Base-by-base conservation (phyloP, 2,113 vertebrate genomes). In the Labeo rohita region DNA sequence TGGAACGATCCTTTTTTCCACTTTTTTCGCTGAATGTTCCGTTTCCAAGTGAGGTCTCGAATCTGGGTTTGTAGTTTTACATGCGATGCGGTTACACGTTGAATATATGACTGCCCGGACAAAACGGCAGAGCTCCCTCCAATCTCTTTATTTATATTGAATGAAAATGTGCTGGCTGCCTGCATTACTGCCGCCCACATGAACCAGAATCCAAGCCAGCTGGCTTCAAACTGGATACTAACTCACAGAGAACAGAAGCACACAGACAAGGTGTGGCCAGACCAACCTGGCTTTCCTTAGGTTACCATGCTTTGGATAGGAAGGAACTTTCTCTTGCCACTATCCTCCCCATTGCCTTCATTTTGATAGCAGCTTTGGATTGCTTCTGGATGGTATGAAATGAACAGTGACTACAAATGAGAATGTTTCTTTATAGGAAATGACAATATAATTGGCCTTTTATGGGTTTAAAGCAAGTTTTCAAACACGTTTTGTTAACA, bases 71-170 rank as follows among this genome's bases (percentile, higher is more conserved):
- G 54, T 77, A 85, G 83, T 73, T 68, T 75, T 78, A 50, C 78
- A 73, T 65, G 78, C 72, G 8, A 79, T 74, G 74, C 7, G 85
- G 79, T 84, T 74, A 59, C 84, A 70, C 18, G 39, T 72, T 61
- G 72, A 83, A 65, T 56, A 84, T 74, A 84, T 36, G 75, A 68
- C 47, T 6, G 50, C 50, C 49, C 68, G 28, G 52, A 73, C 80
- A 86, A 72, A 80, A 34, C 47, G 3, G 72, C 21, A 36, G 47
- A 86, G 81, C 54, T 79, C 83, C 78, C 78, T 73, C 36, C 79
- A 7, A 83, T 79, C 65, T 83, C 79, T 87, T 85, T 87, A 89
- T 89, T 85, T 87, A 85, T 89, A 80, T 79, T 89, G 85, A 89
- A 87, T 85, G 65, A 87, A 89, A 89, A 84, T 66, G 73, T 87